These are phyloP conservation scores for Carpatolechia fugitivella DNA, from an alignment of 2,888 invertebrate genomes.

Conservation along the genomic window DNA sequence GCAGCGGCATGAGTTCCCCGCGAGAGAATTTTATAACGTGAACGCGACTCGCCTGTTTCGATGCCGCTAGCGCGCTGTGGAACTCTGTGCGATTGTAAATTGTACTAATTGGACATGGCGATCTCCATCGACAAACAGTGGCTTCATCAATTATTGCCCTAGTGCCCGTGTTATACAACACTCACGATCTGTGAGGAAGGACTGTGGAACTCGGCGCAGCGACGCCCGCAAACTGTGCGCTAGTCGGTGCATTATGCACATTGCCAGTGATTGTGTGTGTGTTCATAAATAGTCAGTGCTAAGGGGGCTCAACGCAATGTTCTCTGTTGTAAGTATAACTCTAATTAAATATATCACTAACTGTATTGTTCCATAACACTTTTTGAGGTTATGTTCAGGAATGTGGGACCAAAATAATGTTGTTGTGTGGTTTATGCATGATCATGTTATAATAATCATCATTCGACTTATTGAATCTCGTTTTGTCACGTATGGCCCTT, in stretches of 20 bases:
- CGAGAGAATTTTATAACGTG: constrained; percentile 70
- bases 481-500: constrained; percentile 41
- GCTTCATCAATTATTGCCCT: constrained; percentile 58
- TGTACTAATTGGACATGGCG: constrained; percentile 75
- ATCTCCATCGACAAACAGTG: constrained; percentile 65
- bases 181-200: constrained; percentile 51
- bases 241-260: constrained; percentile 65
- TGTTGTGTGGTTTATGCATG: constrained; percentile 22
- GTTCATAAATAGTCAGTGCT: constrained; percentile 72
- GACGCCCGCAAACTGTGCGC: constrained; percentile 48
- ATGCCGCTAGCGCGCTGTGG: constrained; percentile 71
- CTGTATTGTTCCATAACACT: constrained; percentile 29
- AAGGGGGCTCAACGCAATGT: constrained; percentile 64
- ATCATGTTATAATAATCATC: constrained; percentile 15
- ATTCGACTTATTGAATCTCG: constrained; percentile 23
- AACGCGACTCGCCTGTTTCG: constrained; percentile 69
- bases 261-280: constrained; percentile 60
- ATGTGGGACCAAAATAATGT: constrained; percentile 40
- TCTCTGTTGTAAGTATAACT: constrained; percentile 60
- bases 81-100: constrained; percentile 71
- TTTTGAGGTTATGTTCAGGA: constrained; percentile 71
- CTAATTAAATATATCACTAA: constrained; percentile 37
- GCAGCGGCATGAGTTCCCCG: constrained; percentile 56
- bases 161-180: constrained; percentile 56
- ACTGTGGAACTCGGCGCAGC: constrained; percentile 44